A percentile compares a stretch with the other conserved stretches of the same genome.
Evolutionary conservation across 1,140 invertebrate genomes (phyloP).

Genomic region (Hetaerina americana): DNA sequence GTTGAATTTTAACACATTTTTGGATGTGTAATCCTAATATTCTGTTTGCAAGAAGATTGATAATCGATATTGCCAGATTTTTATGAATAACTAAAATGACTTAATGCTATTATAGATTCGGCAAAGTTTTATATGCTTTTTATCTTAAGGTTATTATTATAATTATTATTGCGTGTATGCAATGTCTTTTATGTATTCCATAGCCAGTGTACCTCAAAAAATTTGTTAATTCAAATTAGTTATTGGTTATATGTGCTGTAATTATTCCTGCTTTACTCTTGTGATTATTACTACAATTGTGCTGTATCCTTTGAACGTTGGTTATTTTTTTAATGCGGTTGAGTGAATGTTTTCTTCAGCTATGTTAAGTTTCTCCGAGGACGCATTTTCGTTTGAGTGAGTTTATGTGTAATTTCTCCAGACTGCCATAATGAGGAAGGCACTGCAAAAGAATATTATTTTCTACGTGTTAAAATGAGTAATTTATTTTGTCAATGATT

Average conservation of each 20-base stretch:
- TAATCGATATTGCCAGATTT: no score
- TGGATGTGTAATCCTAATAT: no score
- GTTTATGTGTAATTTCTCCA: neutral
- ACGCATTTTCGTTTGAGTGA: no score
- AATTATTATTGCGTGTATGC: neutral
- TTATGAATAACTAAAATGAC: no score
- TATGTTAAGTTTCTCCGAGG: neutral
- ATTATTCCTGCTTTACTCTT: no score
- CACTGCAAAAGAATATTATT: neutral
- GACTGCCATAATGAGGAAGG: neutral
- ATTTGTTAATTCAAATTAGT: neutral
- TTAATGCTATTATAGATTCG: no score
- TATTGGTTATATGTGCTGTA: neutral
- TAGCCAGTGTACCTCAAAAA: conserved; percentile 6
- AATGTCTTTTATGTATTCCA: conserved; percentile 4
- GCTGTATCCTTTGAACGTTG: neutral
- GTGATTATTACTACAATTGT: no score
- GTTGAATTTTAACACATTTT: no score
- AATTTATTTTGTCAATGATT: conserved; percentile 1
- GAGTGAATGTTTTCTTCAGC: neutral
- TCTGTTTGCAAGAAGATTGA: no score
- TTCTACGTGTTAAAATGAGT: neutral
- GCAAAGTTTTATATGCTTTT: no score
- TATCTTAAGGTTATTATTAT: neutral
- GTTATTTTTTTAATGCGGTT: neutral